phyloP scores from a whole-genome alignment of 2,113 vertebrate genomes.

The Kryptolebias marmoratus region DNA sequence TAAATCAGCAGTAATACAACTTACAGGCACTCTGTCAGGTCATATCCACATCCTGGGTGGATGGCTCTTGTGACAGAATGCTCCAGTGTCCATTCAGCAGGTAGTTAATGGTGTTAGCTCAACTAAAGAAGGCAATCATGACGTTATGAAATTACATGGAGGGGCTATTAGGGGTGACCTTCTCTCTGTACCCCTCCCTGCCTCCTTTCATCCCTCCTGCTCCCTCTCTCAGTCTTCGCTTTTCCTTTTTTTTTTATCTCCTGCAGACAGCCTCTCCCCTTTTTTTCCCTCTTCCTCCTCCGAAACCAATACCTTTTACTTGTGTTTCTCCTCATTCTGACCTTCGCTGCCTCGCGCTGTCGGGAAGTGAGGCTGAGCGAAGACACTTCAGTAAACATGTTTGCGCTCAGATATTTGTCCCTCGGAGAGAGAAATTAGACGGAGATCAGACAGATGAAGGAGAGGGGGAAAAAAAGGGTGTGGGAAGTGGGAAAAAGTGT shows the following conservation, averaged over 20 bases:
- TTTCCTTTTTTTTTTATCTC: slow-evolving; percentile 60
- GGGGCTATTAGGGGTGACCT: slow-evolving; percentile 77
- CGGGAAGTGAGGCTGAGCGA: slow-evolving; percentile 13
- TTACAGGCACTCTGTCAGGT: slow-evolving; percentile 21
- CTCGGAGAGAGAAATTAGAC: slow-evolving; percentile 36
- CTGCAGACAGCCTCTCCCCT: slow-evolving; percentile 44
- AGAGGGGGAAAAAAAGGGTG: too few species aligned
- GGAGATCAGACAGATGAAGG: slow-evolving; percentile 41
- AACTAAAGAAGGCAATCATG: slow-evolving; percentile 70
- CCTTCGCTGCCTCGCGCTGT: slow-evolving; percentile 6
- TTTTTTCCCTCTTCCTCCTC: slow-evolving; percentile 36
- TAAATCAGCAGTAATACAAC: slow-evolving; percentile 5
- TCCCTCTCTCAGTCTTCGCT: slow-evolving; percentile 28
- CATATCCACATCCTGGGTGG: slow-evolving; percentile 10
- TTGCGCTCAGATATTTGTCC: slow-evolving; percentile 29
- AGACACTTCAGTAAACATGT: slow-evolving; percentile 30
- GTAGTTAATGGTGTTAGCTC: slow-evolving; percentile 50
- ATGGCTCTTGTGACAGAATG: slow-evolving; percentile 10
- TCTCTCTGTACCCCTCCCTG: slow-evolving; percentile 40
- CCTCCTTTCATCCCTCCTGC: slow-evolving; percentile 33
- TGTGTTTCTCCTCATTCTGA: slow-evolving; percentile 42
- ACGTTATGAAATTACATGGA: slow-evolving; percentile 76
- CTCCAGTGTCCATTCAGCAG: slow-evolving; percentile 29
- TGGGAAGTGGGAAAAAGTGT: slow-evolving; percentile 7
- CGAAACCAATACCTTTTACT: slow-evolving; percentile 20